Base-by-base conservation (phyloP, 2,888 invertebrate species). In the Platypus cylindrus region DNA sequence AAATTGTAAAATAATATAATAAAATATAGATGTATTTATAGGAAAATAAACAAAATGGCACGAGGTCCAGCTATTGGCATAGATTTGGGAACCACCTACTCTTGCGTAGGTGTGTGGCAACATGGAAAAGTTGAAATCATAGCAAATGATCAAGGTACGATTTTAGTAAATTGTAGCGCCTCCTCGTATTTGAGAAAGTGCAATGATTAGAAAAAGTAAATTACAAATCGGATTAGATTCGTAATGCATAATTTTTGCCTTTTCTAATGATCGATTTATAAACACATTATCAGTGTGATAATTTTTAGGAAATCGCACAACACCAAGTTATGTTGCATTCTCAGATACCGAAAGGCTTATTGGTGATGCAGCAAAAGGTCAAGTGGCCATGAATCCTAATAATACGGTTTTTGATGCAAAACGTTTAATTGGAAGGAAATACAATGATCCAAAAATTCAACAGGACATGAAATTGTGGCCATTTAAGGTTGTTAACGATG, bases 71-170 rank as follows among this genome's bases (percentile, higher is more conserved):
- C 75, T 45, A 68, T 81, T 50, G 82, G 82, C 48, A 89, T 83
- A 50, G 82, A 83, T 67, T 68, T 89, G 54, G 87, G 87, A 50
- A 87, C 87, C 16, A 87, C 86, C 5, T 87, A 78, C 63, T 85
- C 85, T 30, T 83, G 83, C 55, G 84, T 84, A 32, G 84, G 78
- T 25, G 80, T 84, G 20, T 35, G 35, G 35, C 35, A 30, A 17
- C 25, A 35, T 25, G 35, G 30, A 23, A 35, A 30, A 30, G 29
- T 30, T 8, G 29, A 35, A 35, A 29, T 30, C 5, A 35, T 35
- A 23, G 35, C 35, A 5, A 35, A 30, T 25, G 30, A 35, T 34
- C 34, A 34, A 34, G 34, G 34, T 34, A 28, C 2, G 7, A 17
- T n/a, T 29, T 17, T 29, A 13, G 12, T 13, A 29, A 15, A 5